phyloP scores from a whole-genome alignment of 1,140 invertebrate genomes.

The Drosophila quadrilineata region DNA sequence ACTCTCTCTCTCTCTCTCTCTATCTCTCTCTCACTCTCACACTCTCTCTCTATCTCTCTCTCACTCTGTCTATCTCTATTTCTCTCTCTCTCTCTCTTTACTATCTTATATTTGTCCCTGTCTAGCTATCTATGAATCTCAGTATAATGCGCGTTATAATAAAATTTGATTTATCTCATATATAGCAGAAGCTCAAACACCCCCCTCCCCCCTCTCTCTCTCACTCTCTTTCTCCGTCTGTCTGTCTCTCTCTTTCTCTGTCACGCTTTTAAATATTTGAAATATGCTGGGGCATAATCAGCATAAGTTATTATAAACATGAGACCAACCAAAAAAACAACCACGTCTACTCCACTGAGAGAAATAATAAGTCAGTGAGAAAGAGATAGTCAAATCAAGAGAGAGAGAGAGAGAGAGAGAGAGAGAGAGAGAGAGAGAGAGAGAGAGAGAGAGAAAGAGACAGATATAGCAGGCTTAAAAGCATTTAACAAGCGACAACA shows the following conservation, averaged over 20 bases:
- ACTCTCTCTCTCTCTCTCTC: neutral
- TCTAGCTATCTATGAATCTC: too few species aligned
- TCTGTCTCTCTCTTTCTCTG: too few species aligned
- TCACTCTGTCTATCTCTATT: too few species aligned
- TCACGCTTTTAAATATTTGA: conserved; percentile 1
- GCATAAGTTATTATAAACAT: neutral
- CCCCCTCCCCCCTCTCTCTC: neutral
- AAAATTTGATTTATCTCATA: conserved; percentile 7
- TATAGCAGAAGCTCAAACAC: neutral
- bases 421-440: too few species aligned
- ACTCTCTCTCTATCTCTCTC: neutral
- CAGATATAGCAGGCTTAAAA: too few species aligned
- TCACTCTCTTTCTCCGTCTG: neutral
- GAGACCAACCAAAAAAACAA: neutral
- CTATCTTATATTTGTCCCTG: too few species aligned
- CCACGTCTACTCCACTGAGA: neutral
- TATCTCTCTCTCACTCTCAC: neutral
- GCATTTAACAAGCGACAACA: too few species aligned
- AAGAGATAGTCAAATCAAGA: too few species aligned
- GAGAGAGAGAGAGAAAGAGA: too few species aligned
- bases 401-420: too few species aligned
- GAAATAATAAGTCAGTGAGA: too few species aligned
- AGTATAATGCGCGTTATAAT: neutral
- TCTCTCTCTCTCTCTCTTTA: too few species aligned
- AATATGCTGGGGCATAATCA: conserved; percentile 15